Base-by-base conservation (phyloP, 2,797 vertebrate species). In the Scolopax bukidnonensis region DNA sequence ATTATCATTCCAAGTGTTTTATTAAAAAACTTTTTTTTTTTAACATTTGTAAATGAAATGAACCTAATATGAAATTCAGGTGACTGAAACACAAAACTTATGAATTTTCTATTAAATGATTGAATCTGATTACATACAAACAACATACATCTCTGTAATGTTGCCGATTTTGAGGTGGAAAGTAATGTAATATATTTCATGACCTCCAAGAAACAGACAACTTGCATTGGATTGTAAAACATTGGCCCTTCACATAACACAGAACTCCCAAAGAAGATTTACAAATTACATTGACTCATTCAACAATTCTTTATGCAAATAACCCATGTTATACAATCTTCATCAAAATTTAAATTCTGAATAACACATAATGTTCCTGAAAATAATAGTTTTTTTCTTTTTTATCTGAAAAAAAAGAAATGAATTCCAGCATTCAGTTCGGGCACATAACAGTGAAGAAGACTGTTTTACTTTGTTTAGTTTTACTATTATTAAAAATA, bases 401-500 rank as follows among this genome's bases (percentile, higher is more conserved):
- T 47, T 56, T 2, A 15, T 16, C 4, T 11, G 3, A 60, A 25
- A 32, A 41, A 54, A 50, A 67, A 71, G 32, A 10, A 1, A 24
- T 4, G 4, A 63, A 25, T 1, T 40, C 9, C 4, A 53, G 33
- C 1, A 33, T 50, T 61, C 5, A 41, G 3, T 53, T 61, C 2
- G 84, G 24, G 23, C 16, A n/a, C 28, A 11, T 40, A 81, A 48
- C 24, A 32, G 9, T 20, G 13, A 48, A 73, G 82, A 83, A 21
- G 3, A 43, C 6, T 16, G 6, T 4, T 73, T 80, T 54, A 11
- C 3, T 50, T 53, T 47, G 10, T 70, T 70, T 67, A 80, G n/a
- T 14, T 28, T n/a, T 50, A 16, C 2, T n/a, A 38, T 50, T 36
- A 30, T n/a, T 1, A 36, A 70, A 11, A 79, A 9, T 10, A 60